Conservation (phyloP, 2,113 vertebrate species). For the Ibidorhyncha struthersii region DNA sequence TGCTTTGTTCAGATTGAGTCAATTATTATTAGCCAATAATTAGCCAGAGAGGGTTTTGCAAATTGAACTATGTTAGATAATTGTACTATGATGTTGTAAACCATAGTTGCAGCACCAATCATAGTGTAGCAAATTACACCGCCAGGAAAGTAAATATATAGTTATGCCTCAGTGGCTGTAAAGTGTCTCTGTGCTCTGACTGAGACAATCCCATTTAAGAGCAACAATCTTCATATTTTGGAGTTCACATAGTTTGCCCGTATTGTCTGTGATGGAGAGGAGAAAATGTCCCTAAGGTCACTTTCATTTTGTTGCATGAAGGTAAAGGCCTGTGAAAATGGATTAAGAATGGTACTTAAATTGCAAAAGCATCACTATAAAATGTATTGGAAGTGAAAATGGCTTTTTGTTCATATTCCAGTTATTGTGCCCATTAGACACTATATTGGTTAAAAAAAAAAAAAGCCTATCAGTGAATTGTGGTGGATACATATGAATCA, state of each 20-base stretch:
- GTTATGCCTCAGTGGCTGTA: background rate
- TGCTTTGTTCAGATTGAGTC: background rate
- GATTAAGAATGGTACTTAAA: conserved; percentile 25
- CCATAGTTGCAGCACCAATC: background rate
- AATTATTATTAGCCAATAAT: background rate
- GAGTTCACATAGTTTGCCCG: background rate
- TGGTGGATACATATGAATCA: background rate
- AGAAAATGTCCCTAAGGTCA: conserved; percentile 28
- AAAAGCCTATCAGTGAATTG: background rate
- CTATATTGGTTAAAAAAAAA: background rate
- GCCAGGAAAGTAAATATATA: background rate
- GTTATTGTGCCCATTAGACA: conserved; percentile 11
- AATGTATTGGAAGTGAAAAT: conserved; percentile 21
- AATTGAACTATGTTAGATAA: background rate
- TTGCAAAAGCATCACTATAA: background rate
- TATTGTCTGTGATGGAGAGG: background rate
- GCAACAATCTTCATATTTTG: background rate
- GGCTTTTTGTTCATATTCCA: background rate
- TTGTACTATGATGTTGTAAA: background rate
- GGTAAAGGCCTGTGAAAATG: conserved; percentile 25
- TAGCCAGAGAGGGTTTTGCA: background rate
- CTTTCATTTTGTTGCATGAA: conserved; percentile 30
- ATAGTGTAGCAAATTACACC: background rate
- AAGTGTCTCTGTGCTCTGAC: background rate
- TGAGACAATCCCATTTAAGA: background rate